phyloP scores from a whole-genome alignment of 2,797 vertebrate genomes.

The Tamandua tetradactyla region DNA sequence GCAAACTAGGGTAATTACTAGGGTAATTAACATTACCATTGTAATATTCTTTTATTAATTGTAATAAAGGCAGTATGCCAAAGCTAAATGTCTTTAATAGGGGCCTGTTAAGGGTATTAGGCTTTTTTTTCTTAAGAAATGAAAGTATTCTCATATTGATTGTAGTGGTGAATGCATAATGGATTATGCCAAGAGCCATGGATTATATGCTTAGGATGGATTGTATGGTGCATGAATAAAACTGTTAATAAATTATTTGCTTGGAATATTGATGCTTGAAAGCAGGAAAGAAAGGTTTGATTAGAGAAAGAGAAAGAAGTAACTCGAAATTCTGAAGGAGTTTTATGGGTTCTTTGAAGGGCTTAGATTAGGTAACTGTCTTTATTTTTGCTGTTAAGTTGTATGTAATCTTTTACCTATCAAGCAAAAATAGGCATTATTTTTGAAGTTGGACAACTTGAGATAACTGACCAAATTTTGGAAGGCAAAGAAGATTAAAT shows the following conservation, averaged over 20 bases:
- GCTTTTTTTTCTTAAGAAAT: too few relatives aligned
- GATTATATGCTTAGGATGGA: too few relatives aligned
- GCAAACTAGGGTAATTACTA: too few relatives aligned
- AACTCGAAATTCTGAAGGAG: background rate
- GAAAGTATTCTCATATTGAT: too few relatives aligned
- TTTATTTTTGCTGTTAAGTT: constrained; percentile 34
- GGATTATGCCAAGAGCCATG: too few relatives aligned
- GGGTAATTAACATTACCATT: too few relatives aligned
- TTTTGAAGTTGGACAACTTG: background rate
- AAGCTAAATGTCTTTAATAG: too few relatives aligned
- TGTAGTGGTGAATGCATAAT: too few relatives aligned
- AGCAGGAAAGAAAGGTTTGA: background rate
- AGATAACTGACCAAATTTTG: background rate
- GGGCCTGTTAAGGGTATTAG: too few relatives aligned
- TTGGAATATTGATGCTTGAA: constrained; percentile 14
- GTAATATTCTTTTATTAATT: too few relatives aligned
- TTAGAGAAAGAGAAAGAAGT: constrained; percentile 5
- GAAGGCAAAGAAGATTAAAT: constrained; percentile 34
- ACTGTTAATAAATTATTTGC: constrained; percentile 17
- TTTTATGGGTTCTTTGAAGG: background rate
- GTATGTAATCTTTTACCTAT: background rate
- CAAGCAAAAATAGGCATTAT: background rate
- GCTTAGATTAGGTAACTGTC: background rate
- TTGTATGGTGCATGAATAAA: too few relatives aligned
- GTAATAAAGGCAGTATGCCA: too few relatives aligned